Percentiles rank a stretch among this genome's conserved stretches.
Evolutionary conservation across 2,888 invertebrate genomes (phyloP).

Genomic region (Sinohyriopsis cumingii): DNA sequence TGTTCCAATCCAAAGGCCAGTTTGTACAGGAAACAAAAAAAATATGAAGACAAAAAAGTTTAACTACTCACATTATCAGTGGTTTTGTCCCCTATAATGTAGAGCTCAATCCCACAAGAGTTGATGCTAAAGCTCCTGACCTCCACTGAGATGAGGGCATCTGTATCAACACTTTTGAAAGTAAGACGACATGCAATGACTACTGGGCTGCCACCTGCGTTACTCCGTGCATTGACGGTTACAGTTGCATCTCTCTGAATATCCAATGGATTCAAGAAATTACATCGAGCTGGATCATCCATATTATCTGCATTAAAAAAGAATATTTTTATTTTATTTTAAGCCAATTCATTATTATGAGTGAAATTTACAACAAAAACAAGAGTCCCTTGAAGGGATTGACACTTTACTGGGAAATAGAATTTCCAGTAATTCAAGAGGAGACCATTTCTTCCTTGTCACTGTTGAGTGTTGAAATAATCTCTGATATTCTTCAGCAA

Average conservation of each 20-base stretch:
- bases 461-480: too few relatives aligned
- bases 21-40: too few relatives aligned
- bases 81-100: conserved; percentile 21
- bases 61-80: conserved; percentile 10
- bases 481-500: too few relatives aligned
- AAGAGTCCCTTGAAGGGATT: too few relatives aligned
- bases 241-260: conserved; percentile 5
- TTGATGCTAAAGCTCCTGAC: conserved; percentile 23
- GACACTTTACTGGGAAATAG: too few relatives aligned
- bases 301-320: conserved; percentile 10
- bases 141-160: conserved; percentile 26
- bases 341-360: too few relatives aligned
- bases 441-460: too few relatives aligned
- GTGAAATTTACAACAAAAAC: too few relatives aligned
- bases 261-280: conserved; percentile 6
- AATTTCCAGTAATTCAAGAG: too few relatives aligned
- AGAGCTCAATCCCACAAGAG: conserved; percentile 26
- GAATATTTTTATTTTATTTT: too few relatives aligned
- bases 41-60: conserved; percentile 1
- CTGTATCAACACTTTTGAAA: conserved; percentile 27
- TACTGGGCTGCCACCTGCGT: not conserved
- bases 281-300: conserved; percentile 13
- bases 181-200: conserved; percentile 6
- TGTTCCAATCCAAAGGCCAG: too few relatives aligned
- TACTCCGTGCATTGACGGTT: conserved; percentile 8